Conservation (phyloP, 2,888 invertebrate genomes). For the Polietes domitor region DNA sequence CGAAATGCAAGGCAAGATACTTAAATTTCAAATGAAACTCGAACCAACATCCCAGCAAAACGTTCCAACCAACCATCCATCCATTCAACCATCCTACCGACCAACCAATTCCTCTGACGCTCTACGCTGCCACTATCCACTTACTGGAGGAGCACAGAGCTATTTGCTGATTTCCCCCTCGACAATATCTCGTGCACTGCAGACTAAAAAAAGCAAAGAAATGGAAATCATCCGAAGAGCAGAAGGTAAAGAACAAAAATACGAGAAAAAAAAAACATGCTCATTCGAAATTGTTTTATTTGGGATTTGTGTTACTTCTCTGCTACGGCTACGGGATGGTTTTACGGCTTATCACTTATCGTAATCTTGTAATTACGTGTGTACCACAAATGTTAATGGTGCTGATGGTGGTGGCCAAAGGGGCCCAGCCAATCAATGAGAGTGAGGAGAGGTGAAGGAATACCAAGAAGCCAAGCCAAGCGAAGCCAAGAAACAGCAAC, state of each 20-base stretch:
- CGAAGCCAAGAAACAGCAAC: conserved; percentile 20
- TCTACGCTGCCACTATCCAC: neutral
- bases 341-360: conserved; percentile 67
- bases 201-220: neutral
- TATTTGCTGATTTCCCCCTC: conserved; percentile 17
- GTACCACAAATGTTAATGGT: conserved; percentile 68
- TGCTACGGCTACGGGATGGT: neutral
- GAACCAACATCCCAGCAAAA: neutral
- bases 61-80: neutral
- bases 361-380: conserved; percentile 71
- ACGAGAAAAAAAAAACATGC: conserved; percentile 1
- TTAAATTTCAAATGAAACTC: conserved; percentile 24
- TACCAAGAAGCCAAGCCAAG: neutral
- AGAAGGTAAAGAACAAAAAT: neutral
- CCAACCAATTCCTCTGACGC: neutral
- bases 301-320: conserved; percentile 1
- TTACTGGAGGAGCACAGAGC: neutral
- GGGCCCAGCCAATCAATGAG: conserved; percentile 47
- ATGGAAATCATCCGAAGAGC: conserved; percentile 4
- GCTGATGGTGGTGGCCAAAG: conserved; percentile 56
- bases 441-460: neutral
- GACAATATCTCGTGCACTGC: neutral
- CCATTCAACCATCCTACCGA: neutral
- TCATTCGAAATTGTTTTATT: conserved; percentile 17
- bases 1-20: neutral